Evolutionary conservation across 2,113 vertebrate species (phyloP).

Genomic region (Electrona antarctica): DNA sequence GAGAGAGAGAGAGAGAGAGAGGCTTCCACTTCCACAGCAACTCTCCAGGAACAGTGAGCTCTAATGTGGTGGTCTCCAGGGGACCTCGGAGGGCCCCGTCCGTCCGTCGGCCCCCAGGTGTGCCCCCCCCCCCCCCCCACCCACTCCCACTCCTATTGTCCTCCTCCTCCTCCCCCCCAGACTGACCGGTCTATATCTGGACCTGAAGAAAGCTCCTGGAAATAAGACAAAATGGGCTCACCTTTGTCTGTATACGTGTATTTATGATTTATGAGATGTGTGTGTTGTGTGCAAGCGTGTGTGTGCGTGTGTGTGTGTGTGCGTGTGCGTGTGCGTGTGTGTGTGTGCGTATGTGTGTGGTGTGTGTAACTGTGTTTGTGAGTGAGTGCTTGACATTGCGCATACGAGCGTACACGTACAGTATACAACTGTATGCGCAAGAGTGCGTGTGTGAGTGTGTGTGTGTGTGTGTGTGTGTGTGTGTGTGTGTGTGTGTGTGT

Average conservation of each 20-base stretch:
- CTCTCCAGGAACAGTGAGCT: conserved; percentile 61
- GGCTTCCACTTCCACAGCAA: conserved; percentile 46
- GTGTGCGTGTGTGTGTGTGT: conserved; percentile 9
- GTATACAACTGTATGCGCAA: background rate
- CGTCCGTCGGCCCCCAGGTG: conserved; percentile 26
- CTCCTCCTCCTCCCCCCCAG: conserved; percentile 74
- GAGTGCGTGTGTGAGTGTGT: conserved; percentile 11
- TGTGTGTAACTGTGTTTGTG: conserved; percentile 24
- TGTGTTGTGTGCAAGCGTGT: background rate
- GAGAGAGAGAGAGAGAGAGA: background rate
- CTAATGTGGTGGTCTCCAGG: conserved; percentile 67
- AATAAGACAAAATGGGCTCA: conserved; percentile 69
- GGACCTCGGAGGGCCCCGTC: conserved; percentile 17
- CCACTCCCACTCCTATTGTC: conserved; percentile 73
- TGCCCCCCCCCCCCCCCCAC: conserved; percentile 48
- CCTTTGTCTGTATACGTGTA: conserved; percentile 65
- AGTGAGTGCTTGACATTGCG: conserved; percentile 26
- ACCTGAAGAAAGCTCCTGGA: conserved; percentile 60
- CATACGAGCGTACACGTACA: too few species aligned
- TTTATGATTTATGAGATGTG: conserved; percentile 72
- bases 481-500: conserved; percentile 15
- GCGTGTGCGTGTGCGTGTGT: conserved; percentile 24
- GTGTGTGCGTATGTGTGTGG: conserved; percentile 14
- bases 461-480: conserved; percentile 34
- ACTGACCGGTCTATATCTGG: conserved; percentile 72